Evolutionary conservation across 2,888 invertebrate species (phyloP).

Genomic region (Ochropleura leucogaster): DNA sequence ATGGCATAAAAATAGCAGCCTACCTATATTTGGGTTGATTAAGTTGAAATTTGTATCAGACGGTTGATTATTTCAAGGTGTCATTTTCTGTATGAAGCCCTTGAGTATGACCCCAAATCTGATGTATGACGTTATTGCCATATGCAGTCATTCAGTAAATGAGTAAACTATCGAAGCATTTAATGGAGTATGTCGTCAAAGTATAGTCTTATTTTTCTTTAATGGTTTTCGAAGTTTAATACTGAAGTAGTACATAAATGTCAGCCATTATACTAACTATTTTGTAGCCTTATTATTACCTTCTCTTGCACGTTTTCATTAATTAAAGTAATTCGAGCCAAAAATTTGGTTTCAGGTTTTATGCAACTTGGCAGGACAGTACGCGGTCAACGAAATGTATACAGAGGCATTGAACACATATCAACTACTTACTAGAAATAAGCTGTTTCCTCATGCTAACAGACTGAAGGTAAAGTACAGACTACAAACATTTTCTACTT

Average conservation of each 20-base stretch:
- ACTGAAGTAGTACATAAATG: not conserved
- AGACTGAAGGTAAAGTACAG: conserved; percentile 94
- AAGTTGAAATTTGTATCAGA: not conserved
- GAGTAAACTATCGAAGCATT: not conserved
- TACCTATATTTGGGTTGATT: not conserved
- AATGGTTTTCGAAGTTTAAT: not conserved
- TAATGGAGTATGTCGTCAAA: not conserved
- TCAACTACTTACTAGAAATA: conserved; percentile 97
- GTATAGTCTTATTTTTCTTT: not conserved
- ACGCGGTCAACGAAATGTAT: conserved; percentile 98
- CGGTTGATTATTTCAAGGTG: not conserved
- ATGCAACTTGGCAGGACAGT: conserved; percentile 98
- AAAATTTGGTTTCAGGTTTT: conserved; percentile 92
- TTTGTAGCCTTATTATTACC: not conserved
- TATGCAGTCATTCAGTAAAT: not conserved
- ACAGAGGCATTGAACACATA: conserved; percentile 99
- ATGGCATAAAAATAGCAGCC: not conserved
- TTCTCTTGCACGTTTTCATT: not conserved
- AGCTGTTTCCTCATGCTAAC: conserved; percentile 98
- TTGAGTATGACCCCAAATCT: not conserved
- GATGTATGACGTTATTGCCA: not conserved
- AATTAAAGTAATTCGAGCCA: not conserved
- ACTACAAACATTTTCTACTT: not conserved
- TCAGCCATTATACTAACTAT: not conserved
- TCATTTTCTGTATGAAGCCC: not conserved